These are phyloP conservation scores for Corythucha ciliata DNA, from an alignment of 2,888 invertebrate genomes.

Conservation along the genomic window DNA sequence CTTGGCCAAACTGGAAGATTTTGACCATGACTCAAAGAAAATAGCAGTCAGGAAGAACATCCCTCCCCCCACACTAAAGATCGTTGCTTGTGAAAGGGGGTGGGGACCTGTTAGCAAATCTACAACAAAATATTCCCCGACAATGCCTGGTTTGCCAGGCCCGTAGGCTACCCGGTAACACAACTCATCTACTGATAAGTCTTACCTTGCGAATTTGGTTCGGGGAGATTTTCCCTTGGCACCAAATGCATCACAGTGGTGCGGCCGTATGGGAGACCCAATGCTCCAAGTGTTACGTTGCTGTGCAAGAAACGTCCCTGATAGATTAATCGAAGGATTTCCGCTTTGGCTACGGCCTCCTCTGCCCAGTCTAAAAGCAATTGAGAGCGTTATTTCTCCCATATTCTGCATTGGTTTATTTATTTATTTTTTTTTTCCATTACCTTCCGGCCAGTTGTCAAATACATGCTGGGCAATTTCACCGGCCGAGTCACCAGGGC, in stretches of 20 bases:
- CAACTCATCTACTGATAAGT: neutral
- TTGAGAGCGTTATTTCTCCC: neutral
- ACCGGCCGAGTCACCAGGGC: constrained; percentile 92
- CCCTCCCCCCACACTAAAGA: neutral
- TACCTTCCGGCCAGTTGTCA: constrained; percentile 99
- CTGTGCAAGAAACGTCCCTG: constrained; percentile 99
- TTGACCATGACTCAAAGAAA: no score
- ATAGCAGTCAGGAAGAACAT: no score
- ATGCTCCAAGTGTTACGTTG: constrained; percentile 95
- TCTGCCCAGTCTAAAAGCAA: constrained; percentile 78
- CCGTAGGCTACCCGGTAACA: neutral
- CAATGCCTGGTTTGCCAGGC: no score
- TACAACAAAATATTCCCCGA: no score
- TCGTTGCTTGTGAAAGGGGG: neutral
- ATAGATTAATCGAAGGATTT: constrained; percentile 97
- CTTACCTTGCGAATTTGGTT: constrained; percentile 93
- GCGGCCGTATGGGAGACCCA: constrained; percentile 92
- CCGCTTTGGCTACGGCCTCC: constrained; percentile 90
- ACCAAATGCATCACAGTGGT: constrained; percentile 99
- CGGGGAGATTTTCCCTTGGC: constrained; percentile 96
- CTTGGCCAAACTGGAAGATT: no score
- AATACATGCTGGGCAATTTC: constrained; percentile 99
- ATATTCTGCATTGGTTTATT: neutral
- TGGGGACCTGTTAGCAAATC: neutral
- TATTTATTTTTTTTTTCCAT: constrained; percentile 4